phyloP scores from a whole-genome alignment of 2,797 vertebrate genomes.

The Catostomus latipinnis region DNA sequence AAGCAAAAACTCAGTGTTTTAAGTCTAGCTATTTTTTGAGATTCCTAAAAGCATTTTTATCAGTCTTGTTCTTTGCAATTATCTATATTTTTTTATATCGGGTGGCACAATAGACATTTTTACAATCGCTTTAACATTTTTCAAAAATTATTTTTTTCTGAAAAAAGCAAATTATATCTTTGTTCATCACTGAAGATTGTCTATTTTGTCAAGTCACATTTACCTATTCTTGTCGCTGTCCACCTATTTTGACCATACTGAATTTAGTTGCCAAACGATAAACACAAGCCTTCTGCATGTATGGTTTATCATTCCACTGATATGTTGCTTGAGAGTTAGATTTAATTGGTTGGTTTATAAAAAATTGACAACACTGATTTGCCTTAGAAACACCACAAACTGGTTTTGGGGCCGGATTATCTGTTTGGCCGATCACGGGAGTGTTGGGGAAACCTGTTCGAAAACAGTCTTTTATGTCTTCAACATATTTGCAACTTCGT shows the following conservation, averaged over 20 bases:
- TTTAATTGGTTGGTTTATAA: neutral
- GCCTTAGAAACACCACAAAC: too few relatives aligned
- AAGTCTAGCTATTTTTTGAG: slow-evolving; percentile 42
- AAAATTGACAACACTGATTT: neutral
- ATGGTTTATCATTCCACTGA: neutral
- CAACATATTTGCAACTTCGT: too few relatives aligned
- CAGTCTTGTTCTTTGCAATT: slow-evolving; percentile 37
- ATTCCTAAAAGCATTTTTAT: slow-evolving; percentile 40
- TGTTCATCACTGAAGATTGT: slow-evolving; percentile 3
- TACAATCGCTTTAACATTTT: slow-evolving; percentile 45
- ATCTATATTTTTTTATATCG: slow-evolving; percentile 51
- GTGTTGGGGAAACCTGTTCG: too few relatives aligned
- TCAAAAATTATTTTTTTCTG: slow-evolving; percentile 21
- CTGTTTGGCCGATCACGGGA: too few relatives aligned
- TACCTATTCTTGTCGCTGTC: neutral
- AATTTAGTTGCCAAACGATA: slow-evolving; percentile 42
- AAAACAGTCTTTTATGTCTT: too few relatives aligned
- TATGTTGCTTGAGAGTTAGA: neutral
- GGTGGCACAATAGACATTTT: slow-evolving; percentile 46
- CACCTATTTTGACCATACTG: neutral
- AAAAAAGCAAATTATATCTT: neutral
- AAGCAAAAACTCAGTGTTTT: slow-evolving; percentile 52
- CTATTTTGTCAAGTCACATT: slow-evolving; percentile 14
- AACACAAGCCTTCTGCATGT: slow-evolving; percentile 15
- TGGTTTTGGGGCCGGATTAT: too few relatives aligned